Conservation (phyloP, 2,888 invertebrate species). For the Quadriops clusia region DNA sequence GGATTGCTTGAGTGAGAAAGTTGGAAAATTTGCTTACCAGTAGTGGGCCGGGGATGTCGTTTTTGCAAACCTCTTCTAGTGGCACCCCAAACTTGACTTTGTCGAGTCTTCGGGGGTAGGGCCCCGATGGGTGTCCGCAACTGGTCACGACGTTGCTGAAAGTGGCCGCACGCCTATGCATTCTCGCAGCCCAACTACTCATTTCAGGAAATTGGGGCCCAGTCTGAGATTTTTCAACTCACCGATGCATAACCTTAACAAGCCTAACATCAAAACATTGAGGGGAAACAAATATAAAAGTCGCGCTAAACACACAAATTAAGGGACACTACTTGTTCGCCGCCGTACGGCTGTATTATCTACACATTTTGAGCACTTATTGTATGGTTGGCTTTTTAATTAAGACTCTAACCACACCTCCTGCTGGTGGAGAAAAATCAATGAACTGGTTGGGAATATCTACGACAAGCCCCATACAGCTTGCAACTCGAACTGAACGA, state of each 20-base stretch:
- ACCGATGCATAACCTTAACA: slow-evolving; percentile 30
- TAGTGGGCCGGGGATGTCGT: slow-evolving; percentile 86
- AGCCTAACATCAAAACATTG: slow-evolving; percentile 18
- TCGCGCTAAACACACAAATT: slow-evolving; percentile 12
- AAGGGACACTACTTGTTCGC: slow-evolving; percentile 10
- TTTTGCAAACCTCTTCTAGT: slow-evolving; percentile 86
- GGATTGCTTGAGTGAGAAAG: too few species aligned
- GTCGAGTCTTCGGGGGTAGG: slow-evolving; percentile 73
- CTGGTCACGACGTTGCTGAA: slow-evolving; percentile 84
- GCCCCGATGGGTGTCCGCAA: slow-evolving; percentile 75
- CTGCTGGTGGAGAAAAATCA: slow-evolving; percentile 21
- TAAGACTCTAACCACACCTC: slow-evolving; percentile 24
- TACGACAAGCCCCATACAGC: too few species aligned
- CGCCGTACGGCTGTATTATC: slow-evolving; percentile 14
- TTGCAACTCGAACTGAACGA: too few species aligned
- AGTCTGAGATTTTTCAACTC: slow-evolving; percentile 19
- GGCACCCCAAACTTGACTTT: slow-evolving; percentile 92
- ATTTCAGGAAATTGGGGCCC: slow-evolving; percentile 39
- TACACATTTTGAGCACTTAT: slow-evolving; percentile 15
- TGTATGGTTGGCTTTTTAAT: too few species aligned
- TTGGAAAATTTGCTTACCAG: too few species aligned
- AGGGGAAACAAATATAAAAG: too few species aligned
- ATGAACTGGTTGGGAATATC: slow-evolving; percentile 20
- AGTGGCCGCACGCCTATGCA: slow-evolving; percentile 84
- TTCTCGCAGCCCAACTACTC: slow-evolving; percentile 87